Evolutionary conservation across 2,888 invertebrate species (phyloP).

Genomic region (Graphium colonna): DNA sequence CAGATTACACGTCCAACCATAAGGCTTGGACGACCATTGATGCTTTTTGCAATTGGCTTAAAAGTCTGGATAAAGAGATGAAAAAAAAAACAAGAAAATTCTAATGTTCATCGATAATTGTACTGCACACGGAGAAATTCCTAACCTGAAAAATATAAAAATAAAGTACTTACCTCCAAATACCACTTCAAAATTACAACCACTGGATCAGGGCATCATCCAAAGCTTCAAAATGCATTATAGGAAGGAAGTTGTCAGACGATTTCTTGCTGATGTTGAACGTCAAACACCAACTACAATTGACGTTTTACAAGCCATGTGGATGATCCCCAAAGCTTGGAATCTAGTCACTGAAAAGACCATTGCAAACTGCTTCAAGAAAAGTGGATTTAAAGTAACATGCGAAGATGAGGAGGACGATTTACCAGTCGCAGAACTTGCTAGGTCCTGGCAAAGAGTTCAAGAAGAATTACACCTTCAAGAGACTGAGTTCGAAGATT

Average conservation of each 20-base stretch:
- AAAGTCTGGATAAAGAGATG: conserved; percentile 31
- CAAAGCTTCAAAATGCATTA: conserved; percentile 18
- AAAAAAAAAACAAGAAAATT: conserved; percentile 30
- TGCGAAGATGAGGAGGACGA: conserved; percentile 29
- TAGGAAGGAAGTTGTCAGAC: conserved; percentile 32
- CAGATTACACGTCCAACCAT: conserved; percentile 22
- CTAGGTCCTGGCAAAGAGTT: conserved; percentile 28
- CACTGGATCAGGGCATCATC: conserved; percentile 23
- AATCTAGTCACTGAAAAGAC: conserved; percentile 30
- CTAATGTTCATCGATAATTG: conserved; percentile 31
- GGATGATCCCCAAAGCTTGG: conserved; percentile 32
- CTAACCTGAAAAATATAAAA: conserved; percentile 30
- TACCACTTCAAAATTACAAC: conserved; percentile 29
- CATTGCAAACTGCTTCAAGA: conserved; percentile 35
- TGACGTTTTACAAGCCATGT: conserved; percentile 30
- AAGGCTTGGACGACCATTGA: conserved; percentile 28
- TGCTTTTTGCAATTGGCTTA: conserved; percentile 30
- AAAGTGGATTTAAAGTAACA: conserved; percentile 32
- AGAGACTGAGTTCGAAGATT: conserved; percentile 27
- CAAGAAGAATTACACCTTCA: conserved; percentile 28
- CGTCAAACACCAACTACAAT: conserved; percentile 29
- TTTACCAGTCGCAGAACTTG: conserved; percentile 26
- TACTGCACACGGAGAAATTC: conserved; percentile 28
- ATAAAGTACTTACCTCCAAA: conserved; percentile 29
- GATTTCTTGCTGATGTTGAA: conserved; percentile 28